These are phyloP conservation scores for Tipula vernalis DNA, from an alignment of 2,888 invertebrate species.

Conservation along the genomic window DNA sequence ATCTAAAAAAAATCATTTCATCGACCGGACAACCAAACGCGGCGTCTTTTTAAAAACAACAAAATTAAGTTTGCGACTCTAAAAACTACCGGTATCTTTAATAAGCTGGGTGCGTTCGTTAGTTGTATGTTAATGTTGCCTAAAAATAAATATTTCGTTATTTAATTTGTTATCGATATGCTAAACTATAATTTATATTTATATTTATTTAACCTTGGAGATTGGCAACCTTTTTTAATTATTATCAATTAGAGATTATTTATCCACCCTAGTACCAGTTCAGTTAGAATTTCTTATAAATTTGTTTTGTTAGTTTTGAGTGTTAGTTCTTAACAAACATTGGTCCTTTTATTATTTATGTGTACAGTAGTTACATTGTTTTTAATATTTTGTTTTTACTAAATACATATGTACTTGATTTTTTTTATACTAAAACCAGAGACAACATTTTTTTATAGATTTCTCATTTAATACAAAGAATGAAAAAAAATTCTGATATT, in stretches of 20 bases:
- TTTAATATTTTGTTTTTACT: neutral
- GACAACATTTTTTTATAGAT: too few relatives aligned
- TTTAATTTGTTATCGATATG: neutral
- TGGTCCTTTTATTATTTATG: neutral
- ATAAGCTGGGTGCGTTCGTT: neutral
- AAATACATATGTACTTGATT: neutral
- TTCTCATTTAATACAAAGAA: too few relatives aligned
- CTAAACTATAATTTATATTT: too few relatives aligned
- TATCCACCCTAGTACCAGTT: neutral
- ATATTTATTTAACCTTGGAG: too few relatives aligned
- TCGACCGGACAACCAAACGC: too few relatives aligned
- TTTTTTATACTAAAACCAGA: neutral
- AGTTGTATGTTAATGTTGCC: neutral
- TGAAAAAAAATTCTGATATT: too few relatives aligned
- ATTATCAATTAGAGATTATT: neutral
- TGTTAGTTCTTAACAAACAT: neutral
- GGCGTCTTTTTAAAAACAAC: too few relatives aligned
- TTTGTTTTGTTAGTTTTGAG: neutral
- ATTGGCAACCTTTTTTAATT: neutral
- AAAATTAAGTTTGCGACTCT: too few relatives aligned
- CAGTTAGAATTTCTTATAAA: neutral
- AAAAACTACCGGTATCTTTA: too few relatives aligned
- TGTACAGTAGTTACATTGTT: neutral
- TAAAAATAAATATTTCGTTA: neutral
- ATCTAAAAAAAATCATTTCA: too few relatives aligned